Evolutionary conservation across 37 sponge, comb jelly and placozoan species (phyloP).

Genomic region (Haliclona indistincta): DNA sequence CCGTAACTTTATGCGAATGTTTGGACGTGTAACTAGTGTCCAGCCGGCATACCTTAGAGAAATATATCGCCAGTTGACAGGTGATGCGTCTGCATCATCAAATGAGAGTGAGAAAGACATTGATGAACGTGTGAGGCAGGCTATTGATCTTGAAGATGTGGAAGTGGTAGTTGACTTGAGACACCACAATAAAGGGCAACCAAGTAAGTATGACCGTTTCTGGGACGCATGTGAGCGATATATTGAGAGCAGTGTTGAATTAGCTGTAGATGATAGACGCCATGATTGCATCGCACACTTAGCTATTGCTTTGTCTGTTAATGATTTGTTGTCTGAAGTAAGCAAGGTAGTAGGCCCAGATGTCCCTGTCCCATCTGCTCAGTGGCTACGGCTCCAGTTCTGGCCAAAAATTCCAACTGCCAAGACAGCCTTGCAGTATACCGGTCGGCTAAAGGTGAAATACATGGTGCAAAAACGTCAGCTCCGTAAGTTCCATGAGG

Average conservation of each 20-base stretch:
- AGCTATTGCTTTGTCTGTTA: constrained; percentile 3
- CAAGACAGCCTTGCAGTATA: constrained; percentile 8
- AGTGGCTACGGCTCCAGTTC: constrained; percentile 30
- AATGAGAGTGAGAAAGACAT: not conserved
- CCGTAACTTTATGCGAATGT: not conserved
- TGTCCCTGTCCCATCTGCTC: constrained; percentile 20
- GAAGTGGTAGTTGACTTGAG: constrained; percentile 5
- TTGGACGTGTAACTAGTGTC: constrained; percentile 1
- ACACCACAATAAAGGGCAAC: constrained; percentile 19
- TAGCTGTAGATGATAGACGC: constrained; percentile 19
- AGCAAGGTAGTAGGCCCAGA: too few species aligned
- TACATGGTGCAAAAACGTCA: constrained; percentile 36
- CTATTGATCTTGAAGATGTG: constrained; percentile 19
- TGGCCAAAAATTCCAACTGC: constrained; percentile 18
- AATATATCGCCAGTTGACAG: constrained; percentile 4
- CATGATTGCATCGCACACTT: constrained; percentile 23
- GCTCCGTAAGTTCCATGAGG: constrained; percentile 20
- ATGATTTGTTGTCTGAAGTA: not conserved
- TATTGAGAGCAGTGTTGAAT: constrained; percentile 1
- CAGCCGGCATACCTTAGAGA: constrained; percentile 6
- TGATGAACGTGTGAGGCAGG: constrained; percentile 28
- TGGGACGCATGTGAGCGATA: constrained; percentile 22
- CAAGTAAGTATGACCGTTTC: constrained; percentile 9
- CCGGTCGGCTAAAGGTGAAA: constrained; percentile 14
- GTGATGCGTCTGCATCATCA: constrained; percentile 13